phyloP scores from a whole-genome alignment of 2,888 invertebrate genomes.

The Drosophila mulleri region DNA sequence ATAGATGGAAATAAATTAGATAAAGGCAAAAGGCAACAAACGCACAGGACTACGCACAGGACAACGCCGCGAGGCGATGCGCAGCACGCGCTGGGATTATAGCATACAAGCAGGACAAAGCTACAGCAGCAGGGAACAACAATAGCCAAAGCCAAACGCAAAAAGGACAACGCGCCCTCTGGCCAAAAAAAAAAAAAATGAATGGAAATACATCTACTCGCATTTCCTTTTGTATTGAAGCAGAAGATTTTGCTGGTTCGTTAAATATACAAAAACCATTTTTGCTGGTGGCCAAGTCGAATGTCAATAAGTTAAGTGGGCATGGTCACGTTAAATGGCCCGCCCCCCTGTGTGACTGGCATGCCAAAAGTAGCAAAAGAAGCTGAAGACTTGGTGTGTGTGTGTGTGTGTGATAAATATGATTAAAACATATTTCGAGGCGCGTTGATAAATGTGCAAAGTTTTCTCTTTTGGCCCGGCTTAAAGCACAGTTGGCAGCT shows the following conservation, averaged over 20 bases:
- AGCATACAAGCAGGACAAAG: conserved; percentile 52
- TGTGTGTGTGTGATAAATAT: conserved; percentile 70
- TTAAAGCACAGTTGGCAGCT: conserved; percentile 61
- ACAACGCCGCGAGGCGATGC: conserved; percentile 64
- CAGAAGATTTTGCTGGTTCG: conserved; percentile 77
- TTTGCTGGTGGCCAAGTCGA: conserved; percentile 56
- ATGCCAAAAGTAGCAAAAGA: conserved; percentile 32
- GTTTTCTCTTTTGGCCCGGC: conserved; percentile 44
- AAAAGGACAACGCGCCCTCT: conserved; percentile 55
- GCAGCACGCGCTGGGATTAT: conserved; percentile 73
- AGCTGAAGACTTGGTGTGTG: neutral
- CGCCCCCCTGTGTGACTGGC: conserved; percentile 56
- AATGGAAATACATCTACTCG: conserved; percentile 52
- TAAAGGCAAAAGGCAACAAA: conserved; percentile 67
- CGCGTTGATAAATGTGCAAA: conserved; percentile 73
- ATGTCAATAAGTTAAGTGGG: conserved; percentile 81
- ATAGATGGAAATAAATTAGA: conserved; percentile 76
- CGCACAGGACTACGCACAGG: conserved; percentile 55
- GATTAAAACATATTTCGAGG: conserved; percentile 76
- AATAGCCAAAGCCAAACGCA: conserved; percentile 5
- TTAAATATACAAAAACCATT: conserved; percentile 73
- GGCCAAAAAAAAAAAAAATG: conserved; percentile 18
- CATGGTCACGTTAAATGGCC: conserved; percentile 62
- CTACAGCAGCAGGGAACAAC: conserved; percentile 24
- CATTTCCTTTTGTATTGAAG: conserved; percentile 63